These are phyloP conservation scores for Andrena bicolor DNA, from an alignment of 2,888 invertebrate genomes.

Conservation along the genomic window DNA sequence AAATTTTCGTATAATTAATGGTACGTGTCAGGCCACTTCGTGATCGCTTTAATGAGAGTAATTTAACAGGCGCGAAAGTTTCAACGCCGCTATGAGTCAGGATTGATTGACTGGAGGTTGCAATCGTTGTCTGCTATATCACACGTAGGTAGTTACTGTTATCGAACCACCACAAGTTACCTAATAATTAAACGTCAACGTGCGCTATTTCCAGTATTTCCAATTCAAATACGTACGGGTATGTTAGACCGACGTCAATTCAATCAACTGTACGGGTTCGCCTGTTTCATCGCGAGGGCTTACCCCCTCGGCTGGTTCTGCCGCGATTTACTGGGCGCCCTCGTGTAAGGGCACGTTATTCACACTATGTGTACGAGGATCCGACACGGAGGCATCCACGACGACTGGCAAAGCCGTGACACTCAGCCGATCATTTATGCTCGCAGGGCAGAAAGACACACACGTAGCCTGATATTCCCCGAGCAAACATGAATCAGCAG, in stretches of 20 bases:
- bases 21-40: slow-evolving; percentile 3
- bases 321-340: too few species aligned
- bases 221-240: too few species aligned
- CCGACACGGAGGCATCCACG: background rate
- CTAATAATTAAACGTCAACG: too few species aligned
- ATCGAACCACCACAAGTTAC: too few species aligned
- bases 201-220: too few species aligned
- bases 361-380: too few species aligned
- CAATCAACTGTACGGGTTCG: too few species aligned
- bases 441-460: background rate
- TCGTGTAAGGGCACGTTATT: too few species aligned
- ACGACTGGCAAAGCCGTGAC: background rate
- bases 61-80: slow-evolving; percentile 40
- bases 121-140: slow-evolving; percentile 18
- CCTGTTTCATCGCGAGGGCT: too few species aligned
- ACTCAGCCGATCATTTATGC: background rate
- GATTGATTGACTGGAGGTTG: slow-evolving; percentile 34
- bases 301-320: too few species aligned
- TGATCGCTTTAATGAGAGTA: slow-evolving; percentile 35
- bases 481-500: slow-evolving; percentile 64
- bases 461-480: slow-evolving; percentile 7
- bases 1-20: slow-evolving; percentile 33
- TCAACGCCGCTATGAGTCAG: slow-evolving; percentile 34
- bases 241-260: too few species aligned
- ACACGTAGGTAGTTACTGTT: background rate